Base-by-base conservation (phyloP, 1,140 invertebrate species). In the Sycophila sp. region DNA sequence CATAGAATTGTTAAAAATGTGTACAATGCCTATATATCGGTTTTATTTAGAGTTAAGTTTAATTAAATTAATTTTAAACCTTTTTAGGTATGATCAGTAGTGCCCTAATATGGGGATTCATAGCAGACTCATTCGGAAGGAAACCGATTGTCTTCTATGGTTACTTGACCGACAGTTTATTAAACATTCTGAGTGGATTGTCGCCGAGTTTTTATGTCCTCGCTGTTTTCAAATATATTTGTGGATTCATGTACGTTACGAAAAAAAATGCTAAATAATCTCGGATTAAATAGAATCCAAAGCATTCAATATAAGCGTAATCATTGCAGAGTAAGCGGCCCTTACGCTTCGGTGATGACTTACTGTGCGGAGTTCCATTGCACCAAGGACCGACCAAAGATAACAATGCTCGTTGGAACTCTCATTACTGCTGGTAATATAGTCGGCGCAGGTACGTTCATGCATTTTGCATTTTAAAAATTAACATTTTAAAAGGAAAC, bases 41-140 rank as follows among this genome's bases (percentile, higher is more conserved):
- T 30, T 10, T 76, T 80, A n/a, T 77, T 13, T 51, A 26, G 2
- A 28, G 15, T n/a, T 28, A 30, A 6, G 5, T 15, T 30, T 2
- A 24, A 28, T 51, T 51, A 6, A 28, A 28, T n/a, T 28, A 30
- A 6, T 36, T 15, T 30, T 2, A 24, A 51, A 24, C n/a, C 11
- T 51, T 58, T 63, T 34, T 15, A 91, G 94, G 94, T 53, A 96
- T 95, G 94, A 90, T 95, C 72, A 85, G 90, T 0, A 94, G 94
- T 53, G 93, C 92, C 0, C 89, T 94, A 76, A 75, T 94, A 17
- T 96, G 94, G 94, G 94, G 94, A 4, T 94, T 92, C 69, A 76
- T 95, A 7, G 92, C 93, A 0, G 94, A 96, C 78, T 90, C 90
- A 0, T 85, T 91, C 28, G 94, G 94, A 1, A 87, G 94, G 11